phyloP scores from a whole-genome alignment of 2,888 invertebrate genomes.

The Cenopis cana region DNA sequence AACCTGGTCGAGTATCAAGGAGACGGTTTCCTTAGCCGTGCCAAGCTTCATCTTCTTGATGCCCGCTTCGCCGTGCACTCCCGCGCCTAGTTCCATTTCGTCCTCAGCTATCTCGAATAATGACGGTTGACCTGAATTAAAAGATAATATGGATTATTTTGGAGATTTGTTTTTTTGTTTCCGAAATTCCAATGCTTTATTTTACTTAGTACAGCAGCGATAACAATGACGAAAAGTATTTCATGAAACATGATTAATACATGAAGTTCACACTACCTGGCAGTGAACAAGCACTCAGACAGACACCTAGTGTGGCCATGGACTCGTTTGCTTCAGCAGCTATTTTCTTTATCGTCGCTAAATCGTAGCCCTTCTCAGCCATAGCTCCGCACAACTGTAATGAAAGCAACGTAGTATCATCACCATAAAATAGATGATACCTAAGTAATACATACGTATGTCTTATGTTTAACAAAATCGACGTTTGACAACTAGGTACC shows the following conservation, averaged over 20 bases:
- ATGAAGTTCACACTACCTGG: constrained; percentile 77
- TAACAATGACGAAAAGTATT: neutral
- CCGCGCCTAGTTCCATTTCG: constrained; percentile 87
- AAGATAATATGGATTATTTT: neutral
- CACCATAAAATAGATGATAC: too few relatives aligned
- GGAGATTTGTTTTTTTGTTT: too few relatives aligned
- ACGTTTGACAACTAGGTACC: too few relatives aligned
- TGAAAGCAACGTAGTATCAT: constrained; percentile 13
- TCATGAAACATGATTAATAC: neutral
- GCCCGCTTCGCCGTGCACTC: constrained; percentile 85
- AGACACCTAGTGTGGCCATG: constrained; percentile 89
- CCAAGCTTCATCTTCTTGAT: constrained; percentile 74
- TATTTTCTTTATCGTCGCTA: constrained; percentile 83
- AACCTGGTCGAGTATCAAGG: constrained; percentile 78
- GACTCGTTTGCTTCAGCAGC: constrained; percentile 78
- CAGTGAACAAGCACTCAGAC: constrained; percentile 87
- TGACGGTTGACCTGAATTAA: constrained; percentile 79
- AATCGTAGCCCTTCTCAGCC: constrained; percentile 85
- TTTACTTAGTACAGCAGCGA: neutral
- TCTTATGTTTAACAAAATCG: too few relatives aligned
- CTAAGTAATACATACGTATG: too few relatives aligned
- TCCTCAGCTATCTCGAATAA: constrained; percentile 86
- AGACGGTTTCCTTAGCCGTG: constrained; percentile 77
- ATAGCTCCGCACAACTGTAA: constrained; percentile 90
- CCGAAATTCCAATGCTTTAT: neutral